Conservation (phyloP, 2,888 invertebrate genomes). For the Drosophila mimica region DNA sequence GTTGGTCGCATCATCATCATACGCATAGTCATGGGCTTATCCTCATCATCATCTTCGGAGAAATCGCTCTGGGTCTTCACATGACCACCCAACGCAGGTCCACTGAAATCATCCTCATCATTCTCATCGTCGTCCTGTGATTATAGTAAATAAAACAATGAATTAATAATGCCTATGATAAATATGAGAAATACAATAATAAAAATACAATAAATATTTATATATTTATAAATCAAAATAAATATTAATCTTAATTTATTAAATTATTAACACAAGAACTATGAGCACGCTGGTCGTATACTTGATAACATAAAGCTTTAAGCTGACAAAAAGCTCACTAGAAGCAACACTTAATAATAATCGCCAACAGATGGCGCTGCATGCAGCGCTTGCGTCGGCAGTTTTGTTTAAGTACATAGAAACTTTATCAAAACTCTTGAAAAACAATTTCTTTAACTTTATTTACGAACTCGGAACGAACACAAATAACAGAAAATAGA, state of each 20-base stretch:
- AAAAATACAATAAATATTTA: not conserved
- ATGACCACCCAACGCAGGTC: slow-evolving; percentile 84
- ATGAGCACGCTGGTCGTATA: slow-evolving; percentile 20
- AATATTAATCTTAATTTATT: slow-evolving; percentile 4
- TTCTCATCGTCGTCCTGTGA: slow-evolving; percentile 82
- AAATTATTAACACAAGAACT: slow-evolving; percentile 27
- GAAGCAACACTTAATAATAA: slow-evolving; percentile 26
- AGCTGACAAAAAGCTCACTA: slow-evolving; percentile 32
- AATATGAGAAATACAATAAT: not conserved
- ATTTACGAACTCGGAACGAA: slow-evolving; percentile 5
- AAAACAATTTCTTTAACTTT: not conserved
- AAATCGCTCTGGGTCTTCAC: slow-evolving; percentile 84
- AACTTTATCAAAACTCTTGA: slow-evolving; percentile 19
- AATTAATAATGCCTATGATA: not conserved
- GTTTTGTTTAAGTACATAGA: slow-evolving; percentile 1
- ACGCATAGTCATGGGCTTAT: slow-evolving; percentile 85
- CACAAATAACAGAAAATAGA: slow-evolving; percentile 13
- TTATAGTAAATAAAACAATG: not conserved
- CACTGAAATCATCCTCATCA: slow-evolving; percentile 86
- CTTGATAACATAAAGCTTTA: slow-evolving; percentile 36
- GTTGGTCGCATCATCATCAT: slow-evolving; percentile 79
- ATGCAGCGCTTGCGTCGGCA: slow-evolving; percentile 10
- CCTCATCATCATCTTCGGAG: slow-evolving; percentile 85
- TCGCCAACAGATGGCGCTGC: slow-evolving; percentile 45
- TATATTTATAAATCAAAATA: slow-evolving; percentile 6